Percentiles rank a stretch among this genome's conserved stretches.
phyloP scores from a whole-genome alignment of 2,888 invertebrate species.

The Nasonia oneida region DNA sequence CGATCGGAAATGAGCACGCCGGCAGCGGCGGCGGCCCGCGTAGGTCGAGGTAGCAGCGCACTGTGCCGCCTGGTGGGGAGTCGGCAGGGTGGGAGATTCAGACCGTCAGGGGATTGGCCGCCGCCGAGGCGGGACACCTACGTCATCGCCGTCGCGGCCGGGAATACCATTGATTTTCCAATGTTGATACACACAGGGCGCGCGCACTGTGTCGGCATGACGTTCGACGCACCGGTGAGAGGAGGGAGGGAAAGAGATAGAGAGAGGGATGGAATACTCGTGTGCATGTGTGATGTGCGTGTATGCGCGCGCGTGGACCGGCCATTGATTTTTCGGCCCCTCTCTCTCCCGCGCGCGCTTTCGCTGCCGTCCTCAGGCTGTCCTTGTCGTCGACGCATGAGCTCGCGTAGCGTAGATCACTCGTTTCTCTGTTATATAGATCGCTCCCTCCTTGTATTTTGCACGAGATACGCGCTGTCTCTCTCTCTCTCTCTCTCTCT shows the following conservation, averaged over 20 bases:
- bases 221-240: constrained; percentile 4
- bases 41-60: constrained; percentile 36
- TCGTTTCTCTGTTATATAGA: not conserved
- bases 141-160: constrained; percentile 69
- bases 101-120: constrained; percentile 69
- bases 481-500: too few species aligned
- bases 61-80: not conserved
- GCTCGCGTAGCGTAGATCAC: not conserved
- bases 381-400: not conserved
- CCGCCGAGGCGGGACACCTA: constrained; percentile 75
- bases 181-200: constrained; percentile 72
- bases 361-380: not conserved
- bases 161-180: constrained; percentile 76
- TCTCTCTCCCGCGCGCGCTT: not conserved
- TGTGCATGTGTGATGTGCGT: not conserved
- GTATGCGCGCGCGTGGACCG: constrained; percentile 46
- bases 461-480: not conserved
- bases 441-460: not conserved
- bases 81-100: constrained; percentile 34
- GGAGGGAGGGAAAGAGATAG: not conserved
- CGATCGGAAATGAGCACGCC: constrained; percentile 77
- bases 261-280: not conserved
- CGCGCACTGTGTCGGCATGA: constrained; percentile 30
- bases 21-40: constrained; percentile 57
- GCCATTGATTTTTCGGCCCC: constrained; percentile 69